These are phyloP conservation scores for Plusia festucae DNA, from an alignment of 2,888 invertebrate species.

Conservation along the genomic window DNA sequence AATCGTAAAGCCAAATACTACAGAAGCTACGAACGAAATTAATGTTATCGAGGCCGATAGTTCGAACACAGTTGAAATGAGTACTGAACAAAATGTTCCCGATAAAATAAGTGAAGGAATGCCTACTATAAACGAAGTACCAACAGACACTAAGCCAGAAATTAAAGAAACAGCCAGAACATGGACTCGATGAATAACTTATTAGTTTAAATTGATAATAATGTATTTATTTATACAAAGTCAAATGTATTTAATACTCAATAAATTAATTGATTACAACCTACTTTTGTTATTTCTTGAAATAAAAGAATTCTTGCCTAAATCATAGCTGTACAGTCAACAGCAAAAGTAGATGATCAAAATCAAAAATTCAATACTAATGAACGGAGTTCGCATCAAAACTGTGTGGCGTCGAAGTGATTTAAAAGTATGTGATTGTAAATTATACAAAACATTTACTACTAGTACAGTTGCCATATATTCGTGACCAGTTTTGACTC, in stretches of 20 bases:
- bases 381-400: too few species aligned
- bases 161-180: slow-evolving; percentile 19
- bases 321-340: too few species aligned
- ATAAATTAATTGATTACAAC: neutral
- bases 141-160: neutral
- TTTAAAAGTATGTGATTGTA: too few species aligned
- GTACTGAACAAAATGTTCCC: slow-evolving; percentile 12
- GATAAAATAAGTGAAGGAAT: slow-evolving; percentile 12
- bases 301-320: neutral
- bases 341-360: too few species aligned
- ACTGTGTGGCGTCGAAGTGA: too few species aligned
- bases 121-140: neutral
- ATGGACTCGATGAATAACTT: slow-evolving; percentile 3
- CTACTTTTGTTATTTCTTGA: neutral
- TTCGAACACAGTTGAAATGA: slow-evolving; percentile 14
- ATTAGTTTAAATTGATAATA: neutral
- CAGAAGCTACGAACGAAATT: slow-evolving; percentile 3
- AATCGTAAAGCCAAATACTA: slow-evolving; percentile 10
- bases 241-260: neutral
- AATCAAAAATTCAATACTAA: too few species aligned
- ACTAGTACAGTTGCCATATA: too few species aligned
- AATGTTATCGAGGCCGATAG: slow-evolving; percentile 24
- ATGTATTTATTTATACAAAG: neutral
- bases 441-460: too few species aligned
- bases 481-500: too few species aligned